phyloP scores from a whole-genome alignment of 2,113 vertebrate species.

The Rhagologus leucostigma region DNA sequence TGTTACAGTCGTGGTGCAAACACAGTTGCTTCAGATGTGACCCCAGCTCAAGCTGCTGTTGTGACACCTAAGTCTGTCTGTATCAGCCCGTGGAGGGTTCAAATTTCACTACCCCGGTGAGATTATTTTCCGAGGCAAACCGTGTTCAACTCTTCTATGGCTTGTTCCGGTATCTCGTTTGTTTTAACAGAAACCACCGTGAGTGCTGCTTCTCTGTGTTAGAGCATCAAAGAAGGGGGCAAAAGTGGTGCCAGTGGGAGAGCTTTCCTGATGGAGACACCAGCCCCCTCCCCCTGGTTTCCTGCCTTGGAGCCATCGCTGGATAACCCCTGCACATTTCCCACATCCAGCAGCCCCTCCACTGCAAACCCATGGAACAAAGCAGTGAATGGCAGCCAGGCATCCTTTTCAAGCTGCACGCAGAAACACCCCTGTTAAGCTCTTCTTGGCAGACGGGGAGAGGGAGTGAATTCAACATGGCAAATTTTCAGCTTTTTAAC shows the following conservation, averaged over 20 bases:
- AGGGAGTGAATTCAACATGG: neutral
- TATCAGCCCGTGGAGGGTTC: neutral
- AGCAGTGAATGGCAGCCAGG: neutral
- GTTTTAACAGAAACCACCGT: neutral
- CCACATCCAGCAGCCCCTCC: neutral
- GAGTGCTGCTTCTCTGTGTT: neutral
- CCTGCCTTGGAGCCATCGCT: neutral
- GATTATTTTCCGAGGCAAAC: neutral
- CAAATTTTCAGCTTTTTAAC: neutral
- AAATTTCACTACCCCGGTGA: neutral
- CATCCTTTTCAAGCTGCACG: neutral
- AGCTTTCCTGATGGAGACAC: neutral
- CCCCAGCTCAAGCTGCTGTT: neutral
- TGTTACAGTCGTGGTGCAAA: neutral
- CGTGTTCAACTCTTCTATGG: neutral
- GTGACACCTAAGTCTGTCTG: neutral
- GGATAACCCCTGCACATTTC: neutral
- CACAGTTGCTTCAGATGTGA: neutral
- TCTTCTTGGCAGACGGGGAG: neutral
- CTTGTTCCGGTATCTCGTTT: neutral
- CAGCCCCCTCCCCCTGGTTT: neutral
- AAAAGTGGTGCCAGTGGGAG: neutral
- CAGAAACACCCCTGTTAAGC: neutral
- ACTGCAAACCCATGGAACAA: neutral
- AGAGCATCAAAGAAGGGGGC: neutral